A percentile compares a stretch with the other conserved stretches of the same genome.
Evolutionary conservation across 2,113 vertebrate genomes (phyloP).

Genomic region (Panthera leo): DNA sequence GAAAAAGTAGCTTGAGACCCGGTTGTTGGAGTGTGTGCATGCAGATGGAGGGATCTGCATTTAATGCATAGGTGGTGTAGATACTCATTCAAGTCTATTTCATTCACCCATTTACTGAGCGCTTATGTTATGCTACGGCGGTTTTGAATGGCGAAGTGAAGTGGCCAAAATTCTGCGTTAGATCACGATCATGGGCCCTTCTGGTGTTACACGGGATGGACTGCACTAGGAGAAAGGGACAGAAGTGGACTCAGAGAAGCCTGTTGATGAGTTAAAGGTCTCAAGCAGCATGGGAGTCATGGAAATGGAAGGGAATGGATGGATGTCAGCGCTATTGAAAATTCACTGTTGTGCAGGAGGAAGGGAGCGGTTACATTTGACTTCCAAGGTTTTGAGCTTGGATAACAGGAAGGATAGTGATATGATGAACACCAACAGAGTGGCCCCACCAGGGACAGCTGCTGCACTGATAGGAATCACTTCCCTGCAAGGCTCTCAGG

Average conservation of each 20-base stretch:
- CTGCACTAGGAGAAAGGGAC: not conserved
- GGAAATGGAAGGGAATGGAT: not conserved
- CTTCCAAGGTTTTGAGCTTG: not conserved
- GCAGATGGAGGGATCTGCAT: not conserved
- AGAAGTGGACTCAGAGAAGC: not conserved
- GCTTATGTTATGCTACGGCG: fast-evolving
- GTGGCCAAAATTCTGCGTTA: not conserved
- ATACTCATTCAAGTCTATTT: not conserved
- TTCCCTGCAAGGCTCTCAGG: not conserved
- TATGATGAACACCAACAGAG: not conserved
- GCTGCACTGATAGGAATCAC: fast-evolving
- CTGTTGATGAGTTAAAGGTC: too few species aligned
- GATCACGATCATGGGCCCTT: not conserved
- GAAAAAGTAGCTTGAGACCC: not conserved
- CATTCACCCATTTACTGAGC: not conserved
- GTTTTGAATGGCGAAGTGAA: not conserved
- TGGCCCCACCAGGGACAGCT: not conserved
- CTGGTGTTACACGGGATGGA: not conserved
- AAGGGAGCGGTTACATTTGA: not conserved
- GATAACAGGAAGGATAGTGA: not conserved
- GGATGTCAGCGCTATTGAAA: too few species aligned
- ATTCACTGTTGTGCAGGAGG: not conserved
- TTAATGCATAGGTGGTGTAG: not conserved
- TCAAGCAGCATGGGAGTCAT: not conserved
- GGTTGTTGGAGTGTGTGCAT: not conserved